Base-by-base conservation (phyloP, 1,140 invertebrate genomes). In the Carposina sasakii region DNA sequence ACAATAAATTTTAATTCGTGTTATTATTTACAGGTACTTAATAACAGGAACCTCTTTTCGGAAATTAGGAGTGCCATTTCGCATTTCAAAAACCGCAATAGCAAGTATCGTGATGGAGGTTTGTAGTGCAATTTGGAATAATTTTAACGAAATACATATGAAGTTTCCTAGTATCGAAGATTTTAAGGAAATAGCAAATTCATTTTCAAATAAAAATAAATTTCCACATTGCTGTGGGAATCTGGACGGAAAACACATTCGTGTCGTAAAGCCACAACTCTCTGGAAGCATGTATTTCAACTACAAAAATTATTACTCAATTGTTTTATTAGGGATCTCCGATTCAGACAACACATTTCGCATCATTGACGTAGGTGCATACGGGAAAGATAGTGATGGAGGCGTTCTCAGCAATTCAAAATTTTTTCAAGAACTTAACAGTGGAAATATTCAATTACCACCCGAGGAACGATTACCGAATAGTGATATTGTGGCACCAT, bases 291-390 rank as follows among this genome's bases (percentile, higher is more conserved):
- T 43, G 41, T 43, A 43, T 16, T 43, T 28, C 24, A 43, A 43
- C 30, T 43, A 43, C 30, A 43, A 43, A 43, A 43, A 28, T 15
- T 28, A 43, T 10, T 28, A 43, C n/a, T 43, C 22, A n/a, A 43
- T 43, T 17, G 24, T 43, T 19, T 26, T 43, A 16, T 43, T 43
- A 43, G 41, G 23, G 26, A 26, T 30, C 41, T 28, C 41, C 17
- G 41, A 43, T 43, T 43, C 41, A 43, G 30, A 43, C 26, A 43
- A 43, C n/a, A 43, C 17, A 6, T 43, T 43, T 43, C 26, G 26
- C 26, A 30, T 43, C 30, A 43, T 43, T 43, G 41, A 43, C 41
- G 41, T 43, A 43, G 24, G 41, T 43, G 41, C 41, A 43, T 43
- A 43, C 30, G 41, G 41, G 30, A 43, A 43, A 43, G 41, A 43